Evolutionary conservation across 2,888 invertebrate genomes (phyloP), one percentile per base, ranked within the genome.

Genomic region (Sinopyrophorus schimmeli): DNA sequence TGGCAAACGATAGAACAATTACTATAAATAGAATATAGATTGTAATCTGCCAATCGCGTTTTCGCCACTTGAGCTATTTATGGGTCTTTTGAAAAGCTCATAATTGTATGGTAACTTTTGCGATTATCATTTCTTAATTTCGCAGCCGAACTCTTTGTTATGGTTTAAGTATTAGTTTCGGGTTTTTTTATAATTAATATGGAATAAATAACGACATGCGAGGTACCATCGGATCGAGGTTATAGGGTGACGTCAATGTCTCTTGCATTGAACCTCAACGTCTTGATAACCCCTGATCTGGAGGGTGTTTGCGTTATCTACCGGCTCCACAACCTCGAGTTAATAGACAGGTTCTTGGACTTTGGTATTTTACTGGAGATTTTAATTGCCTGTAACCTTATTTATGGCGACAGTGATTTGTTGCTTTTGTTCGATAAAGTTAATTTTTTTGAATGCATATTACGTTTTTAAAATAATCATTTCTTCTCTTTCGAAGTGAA

Each of bases 201-300:
- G 32, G 15, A 14, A 35, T 14, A 38, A 38, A 38, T 38, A 40
- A 40, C 30, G 30, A 20, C 39, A 30, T 40, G 20, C 34, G 50
- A 50, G 50, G 50, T 50, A 54, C 37, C 47, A 40, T n/a, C n/a
- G n/a, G 42, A 56, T 54, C 54, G 53, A 54, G 54, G 54, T 51
- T 57, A 55, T 47, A 38, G 27, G 20, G 51, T 59, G 58, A 59
- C 58, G 58, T 59, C 55, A 57, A 57, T 58, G 56, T 54, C 54
- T 55, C 35, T 49, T 46, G 50, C 51, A 57, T 40, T 57, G 53
- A 54, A 57, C 57, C 58, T 48, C 47, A 48, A 51, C 55, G 53
- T 32, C 43, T n/a, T 42, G 58, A 59, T 59, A 59, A 59, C 58
- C 58, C 42, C 37, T 55, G 58, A 59, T 52, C 58, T 55, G 53